A percentile compares a stretch with the other conserved stretches of the same genome.
Conservation (phyloP, 2,888 invertebrate species). For the Drosophila nr. perissopoda region DNA sequence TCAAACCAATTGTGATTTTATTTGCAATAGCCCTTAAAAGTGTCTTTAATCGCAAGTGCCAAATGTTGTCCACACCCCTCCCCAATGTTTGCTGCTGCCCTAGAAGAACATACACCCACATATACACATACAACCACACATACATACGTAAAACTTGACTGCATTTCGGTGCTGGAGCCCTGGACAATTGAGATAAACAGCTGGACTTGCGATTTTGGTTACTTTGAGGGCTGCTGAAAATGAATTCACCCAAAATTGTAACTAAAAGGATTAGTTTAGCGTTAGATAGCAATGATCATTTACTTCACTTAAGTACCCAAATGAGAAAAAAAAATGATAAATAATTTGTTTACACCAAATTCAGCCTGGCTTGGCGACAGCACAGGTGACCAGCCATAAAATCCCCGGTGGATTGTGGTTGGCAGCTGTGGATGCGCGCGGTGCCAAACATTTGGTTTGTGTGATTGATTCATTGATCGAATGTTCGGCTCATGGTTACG, state of each 20-base stretch:
- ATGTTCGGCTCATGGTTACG: constrained; percentile 36
- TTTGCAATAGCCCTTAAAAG: constrained; percentile 81
- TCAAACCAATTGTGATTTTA: constrained; percentile 77
- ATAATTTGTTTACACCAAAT: neutral
- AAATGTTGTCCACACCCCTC: constrained; percentile 48
- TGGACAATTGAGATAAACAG: constrained; percentile 25
- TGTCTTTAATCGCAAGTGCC: constrained; percentile 67
- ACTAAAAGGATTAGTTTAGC: constrained; percentile 83
- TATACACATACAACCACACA: neutral
- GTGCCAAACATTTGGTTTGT: constrained; percentile 16
- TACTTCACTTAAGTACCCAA: constrained; percentile 84
- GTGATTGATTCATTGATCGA: constrained; percentile 49
- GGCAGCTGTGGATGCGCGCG: neutral
- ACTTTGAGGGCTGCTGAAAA: constrained; percentile 72
- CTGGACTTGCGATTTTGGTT: constrained; percentile 64
- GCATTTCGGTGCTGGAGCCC: constrained; percentile 8
- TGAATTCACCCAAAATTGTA: constrained; percentile 77
- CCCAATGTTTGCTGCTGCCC: neutral
- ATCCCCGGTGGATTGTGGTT: neutral
- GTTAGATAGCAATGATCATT: constrained; percentile 85
- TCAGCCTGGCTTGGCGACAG: neutral
- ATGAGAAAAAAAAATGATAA: constrained; percentile 62
- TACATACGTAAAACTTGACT: neutral
- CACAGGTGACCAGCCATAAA: neutral
- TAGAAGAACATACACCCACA: neutral